Evolutionary conservation across 2,888 invertebrate genomes (phyloP), one percentile per base, ranked within the genome.

Genomic region (Eristalis tenax): DNA sequence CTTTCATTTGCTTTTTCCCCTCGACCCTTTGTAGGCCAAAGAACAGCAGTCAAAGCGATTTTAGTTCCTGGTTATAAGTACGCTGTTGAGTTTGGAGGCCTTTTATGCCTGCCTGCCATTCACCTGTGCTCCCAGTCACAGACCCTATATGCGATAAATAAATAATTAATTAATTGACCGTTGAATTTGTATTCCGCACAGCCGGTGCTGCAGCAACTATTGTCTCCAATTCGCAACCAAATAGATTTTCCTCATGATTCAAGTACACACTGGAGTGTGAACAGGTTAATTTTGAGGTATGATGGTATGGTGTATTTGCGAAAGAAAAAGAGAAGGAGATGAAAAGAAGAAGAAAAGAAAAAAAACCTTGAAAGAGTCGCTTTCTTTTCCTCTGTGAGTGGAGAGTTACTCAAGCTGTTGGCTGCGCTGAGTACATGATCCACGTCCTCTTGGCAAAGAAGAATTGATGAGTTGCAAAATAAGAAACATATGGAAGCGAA

Each of bases 331-430:
- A 59, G 23, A 35, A 70, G 18, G 26, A 43, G 56, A 43, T 26
- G 38, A 22, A 74, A 23, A 22, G 10, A 38, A 26, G 35, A 65
- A 70, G 26, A 22, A 40, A 63, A 63, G 57, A 80, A 35, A 38
- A 28, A 80, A 80, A 80, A 66, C 66, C 66, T 63, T 74, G 61
- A 32, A 73, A 38, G 68, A 59, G 81, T 80, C 74, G 81, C 81
- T 81, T 81, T 81, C 74, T 81, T 63, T 75, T 74, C 74, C 57
- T 13, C 63, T 66, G 18, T 28, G 32, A 10, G 71, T 61, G 22
- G 28, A 50, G 50, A 61, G 69, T 81, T 75, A 75, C 74, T 74
- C 74, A 69, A 74, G 69, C 65, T 74, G 68, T 61, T 63, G 61
- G 50, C 57, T 66, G 8, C n/a, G 68, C 32, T 59, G 23, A 66